phyloP scores from a whole-genome alignment of 2,797 vertebrate species.

The Catharus ustulatus region DNA sequence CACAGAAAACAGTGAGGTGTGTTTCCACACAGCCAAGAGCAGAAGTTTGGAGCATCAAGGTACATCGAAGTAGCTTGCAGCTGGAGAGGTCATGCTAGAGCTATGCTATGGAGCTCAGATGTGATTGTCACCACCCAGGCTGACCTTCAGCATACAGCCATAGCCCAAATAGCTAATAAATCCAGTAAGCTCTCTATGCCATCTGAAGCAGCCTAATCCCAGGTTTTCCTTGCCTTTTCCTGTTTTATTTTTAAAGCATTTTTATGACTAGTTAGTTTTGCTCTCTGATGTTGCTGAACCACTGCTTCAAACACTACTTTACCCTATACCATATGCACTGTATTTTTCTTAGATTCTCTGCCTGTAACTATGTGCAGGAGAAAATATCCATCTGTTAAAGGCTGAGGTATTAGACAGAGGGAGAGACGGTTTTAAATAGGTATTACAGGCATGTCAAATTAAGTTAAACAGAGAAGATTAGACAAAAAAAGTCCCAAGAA shows the following conservation, averaged over 20 bases:
- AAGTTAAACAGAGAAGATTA: conserved; percentile 69
- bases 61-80: background rate
- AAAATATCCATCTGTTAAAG: conserved; percentile 64
- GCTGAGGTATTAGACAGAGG: conserved; percentile 60
- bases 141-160: background rate
- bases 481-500: conserved; percentile 51
- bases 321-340: conserved; percentile 43
- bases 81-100: background rate
- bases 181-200: background rate
- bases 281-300: conserved; percentile 35
- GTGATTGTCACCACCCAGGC: background rate
- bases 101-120: background rate
- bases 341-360: conserved; percentile 43
- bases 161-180: background rate
- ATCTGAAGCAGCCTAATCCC: background rate
- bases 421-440: conserved; percentile 68
- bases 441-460: conserved; percentile 66
- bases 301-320: conserved; percentile 18
- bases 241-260: background rate
- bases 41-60: background rate
- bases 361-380: conserved; percentile 16
- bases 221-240: background rate
- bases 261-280: conserved; percentile 33
- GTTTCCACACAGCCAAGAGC: background rate
- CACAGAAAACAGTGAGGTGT: background rate